These are phyloP conservation scores for Allolobophora icterica DNA, from an alignment of 2,888 invertebrate species.

Conservation along the genomic window DNA sequence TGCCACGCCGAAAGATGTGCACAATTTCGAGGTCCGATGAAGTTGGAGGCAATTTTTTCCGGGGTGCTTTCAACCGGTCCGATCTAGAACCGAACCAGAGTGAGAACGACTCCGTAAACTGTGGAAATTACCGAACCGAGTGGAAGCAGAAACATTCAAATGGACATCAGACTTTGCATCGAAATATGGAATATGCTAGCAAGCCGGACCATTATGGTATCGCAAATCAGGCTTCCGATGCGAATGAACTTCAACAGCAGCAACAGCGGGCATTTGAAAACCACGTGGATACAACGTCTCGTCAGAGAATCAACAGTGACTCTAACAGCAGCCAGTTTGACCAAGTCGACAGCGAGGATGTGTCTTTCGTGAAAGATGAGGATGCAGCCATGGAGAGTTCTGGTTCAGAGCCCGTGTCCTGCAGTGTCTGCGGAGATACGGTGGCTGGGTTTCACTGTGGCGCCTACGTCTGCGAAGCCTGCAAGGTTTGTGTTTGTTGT, in stretches of 20 bases:
- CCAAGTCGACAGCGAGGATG: neutral
- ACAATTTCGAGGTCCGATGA: neutral
- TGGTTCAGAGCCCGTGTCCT: conserved; percentile 39
- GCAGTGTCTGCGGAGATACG: conserved; percentile 61
- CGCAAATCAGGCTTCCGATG: neutral
- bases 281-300: neutral
- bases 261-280: neutral
- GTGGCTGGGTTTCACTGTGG: conserved; percentile 64
- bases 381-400: neutral
- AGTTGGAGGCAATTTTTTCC: neutral
- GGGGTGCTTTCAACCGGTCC: neutral
- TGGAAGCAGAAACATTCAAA: conserved; percentile 19
- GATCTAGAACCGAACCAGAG: neutral
- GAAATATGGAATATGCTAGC: conserved; percentile 1
- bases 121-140: neutral
- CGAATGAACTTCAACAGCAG: neutral
- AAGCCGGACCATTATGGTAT: neutral
- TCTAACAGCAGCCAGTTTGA: conserved; percentile 21
- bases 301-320: neutral
- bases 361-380: conserved; percentile 19
- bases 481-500: conserved; percentile 57
- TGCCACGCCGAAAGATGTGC: neutral
- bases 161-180: neutral
- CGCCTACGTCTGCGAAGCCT: conserved; percentile 63
- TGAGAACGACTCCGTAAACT: neutral